These are phyloP conservation scores for Vanessa tameamea DNA, from an alignment of 1,140 invertebrate genomes.

Conservation along the genomic window DNA sequence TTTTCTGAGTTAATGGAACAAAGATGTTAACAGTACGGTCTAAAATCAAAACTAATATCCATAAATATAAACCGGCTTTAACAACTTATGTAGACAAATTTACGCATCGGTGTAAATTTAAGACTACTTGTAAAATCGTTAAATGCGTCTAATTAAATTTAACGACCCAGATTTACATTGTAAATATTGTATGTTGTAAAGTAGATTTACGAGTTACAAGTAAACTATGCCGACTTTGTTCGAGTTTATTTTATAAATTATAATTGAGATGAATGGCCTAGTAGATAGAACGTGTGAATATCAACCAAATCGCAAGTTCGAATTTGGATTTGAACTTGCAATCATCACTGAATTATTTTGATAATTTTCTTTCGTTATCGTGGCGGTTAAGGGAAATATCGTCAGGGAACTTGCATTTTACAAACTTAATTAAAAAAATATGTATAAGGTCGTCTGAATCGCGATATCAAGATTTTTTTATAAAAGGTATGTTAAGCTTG, in stretches of 20 bases:
- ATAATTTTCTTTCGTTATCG: too few relatives aligned
- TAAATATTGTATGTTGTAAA: constrained; percentile 15
- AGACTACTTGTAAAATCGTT: constrained; percentile 22
- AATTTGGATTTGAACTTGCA: too few relatives aligned
- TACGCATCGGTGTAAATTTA: constrained; percentile 3
- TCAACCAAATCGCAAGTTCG: too few relatives aligned
- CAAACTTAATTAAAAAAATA: too few relatives aligned
- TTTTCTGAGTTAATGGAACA: too few relatives aligned
- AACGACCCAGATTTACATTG: constrained; percentile 18
- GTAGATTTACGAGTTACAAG: neutral
- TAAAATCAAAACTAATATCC: neutral
- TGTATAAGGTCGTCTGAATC: too few relatives aligned
- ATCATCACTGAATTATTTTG: too few relatives aligned
- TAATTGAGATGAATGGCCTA: neutral
- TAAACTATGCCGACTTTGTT: neutral
- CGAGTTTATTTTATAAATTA: neutral
- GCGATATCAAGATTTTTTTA: too few relatives aligned
- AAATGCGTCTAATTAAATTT: constrained; percentile 15
- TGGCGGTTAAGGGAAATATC: too few relatives aligned
- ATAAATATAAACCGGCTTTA: neutral
- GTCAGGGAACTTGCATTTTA: too few relatives aligned
- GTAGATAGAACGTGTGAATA: too few relatives aligned
- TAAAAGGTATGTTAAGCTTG: too few relatives aligned
- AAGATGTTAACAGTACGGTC: neutral
- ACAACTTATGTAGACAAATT: neutral